Evolutionary conservation across 2,888 invertebrate species (phyloP).

Genomic region (Epistrophella euchroma): DNA sequence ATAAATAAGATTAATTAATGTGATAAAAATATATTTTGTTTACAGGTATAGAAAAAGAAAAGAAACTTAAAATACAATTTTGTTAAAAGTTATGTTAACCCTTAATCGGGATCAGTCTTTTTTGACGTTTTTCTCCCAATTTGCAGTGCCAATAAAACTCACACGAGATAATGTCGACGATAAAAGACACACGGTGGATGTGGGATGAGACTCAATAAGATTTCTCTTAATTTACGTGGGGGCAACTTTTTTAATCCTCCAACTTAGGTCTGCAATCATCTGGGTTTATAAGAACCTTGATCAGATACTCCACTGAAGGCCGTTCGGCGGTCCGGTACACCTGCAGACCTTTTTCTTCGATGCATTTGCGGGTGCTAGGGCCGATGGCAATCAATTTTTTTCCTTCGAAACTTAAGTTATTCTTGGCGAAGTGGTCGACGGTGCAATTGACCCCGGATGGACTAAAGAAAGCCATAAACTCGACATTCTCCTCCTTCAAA

Average conservation of each 20-base stretch:
- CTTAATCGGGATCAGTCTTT: constrained; percentile 63
- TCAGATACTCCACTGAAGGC: constrained; percentile 85
- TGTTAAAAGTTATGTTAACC: constrained; percentile 46
- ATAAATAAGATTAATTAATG: constrained; percentile 48
- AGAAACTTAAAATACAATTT: constrained; percentile 45
- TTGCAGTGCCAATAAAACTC: constrained; percentile 50
- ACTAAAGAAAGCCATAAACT: constrained; percentile 86
- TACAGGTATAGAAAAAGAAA: not conserved
- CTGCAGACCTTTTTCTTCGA: constrained; percentile 83
- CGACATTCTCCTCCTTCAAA: constrained; percentile 83
- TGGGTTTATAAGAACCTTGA: constrained; percentile 83
- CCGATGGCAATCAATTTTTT: constrained; percentile 86
- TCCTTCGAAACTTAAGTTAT: constrained; percentile 79
- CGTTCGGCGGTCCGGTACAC: constrained; percentile 84
- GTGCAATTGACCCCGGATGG: constrained; percentile 86
- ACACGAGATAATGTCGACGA: constrained; percentile 9
- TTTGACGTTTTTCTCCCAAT: constrained; percentile 6
- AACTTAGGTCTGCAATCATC: constrained; percentile 78
- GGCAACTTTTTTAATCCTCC: constrained; percentile 39
- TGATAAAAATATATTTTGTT: constrained; percentile 65
- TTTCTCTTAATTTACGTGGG: not conserved
- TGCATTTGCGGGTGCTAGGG: constrained; percentile 85
- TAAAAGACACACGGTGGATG: constrained; percentile 8
- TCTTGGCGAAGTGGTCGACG: constrained; percentile 83
- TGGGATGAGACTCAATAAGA: constrained; percentile 6